Evolutionary conservation across 2,113 vertebrate species (phyloP).

Genomic region (Pelvicachromis taeniatus): DNA sequence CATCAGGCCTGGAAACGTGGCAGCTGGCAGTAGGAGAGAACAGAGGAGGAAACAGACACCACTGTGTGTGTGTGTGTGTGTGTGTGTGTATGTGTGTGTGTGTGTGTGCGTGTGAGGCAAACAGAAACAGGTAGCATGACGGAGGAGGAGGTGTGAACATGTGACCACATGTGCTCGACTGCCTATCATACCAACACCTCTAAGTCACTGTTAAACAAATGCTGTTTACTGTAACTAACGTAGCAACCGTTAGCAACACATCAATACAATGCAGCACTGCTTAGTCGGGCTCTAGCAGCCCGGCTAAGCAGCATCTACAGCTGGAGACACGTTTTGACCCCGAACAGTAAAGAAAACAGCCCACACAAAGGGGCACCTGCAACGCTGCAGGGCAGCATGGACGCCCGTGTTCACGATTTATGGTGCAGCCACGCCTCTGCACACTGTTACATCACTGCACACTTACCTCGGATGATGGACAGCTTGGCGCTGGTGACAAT

Average conservation of each 20-base stretch:
- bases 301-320: neutral
- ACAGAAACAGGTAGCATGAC: constrained; percentile 7
- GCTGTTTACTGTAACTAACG: neutral
- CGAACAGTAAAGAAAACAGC: neutral
- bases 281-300: neutral
- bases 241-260: neutral
- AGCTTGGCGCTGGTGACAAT: constrained; percentile 90
- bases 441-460: constrained; percentile 13
- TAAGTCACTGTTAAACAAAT: neutral
- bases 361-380: too few relatives aligned
- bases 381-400: neutral
- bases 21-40: constrained; percentile 59
- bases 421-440: constrained; percentile 2
- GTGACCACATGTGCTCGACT: constrained; percentile 8
- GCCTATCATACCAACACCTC: neutral
- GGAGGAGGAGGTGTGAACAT: neutral
- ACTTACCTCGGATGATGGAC: constrained; percentile 93
- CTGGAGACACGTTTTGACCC: neutral
- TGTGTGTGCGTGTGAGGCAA: neutral
- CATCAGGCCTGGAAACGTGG: constrained; percentile 61
- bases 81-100: neutral
- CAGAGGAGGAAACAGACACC: constrained; percentile 21
- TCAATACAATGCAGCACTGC: neutral
- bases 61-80: neutral
- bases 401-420: constrained; percentile 17